Percentiles rank a stretch among this genome's conserved stretches.
phyloP scores from a whole-genome alignment of 2,113 vertebrate species.

The Tupaia chinensis region DNA sequence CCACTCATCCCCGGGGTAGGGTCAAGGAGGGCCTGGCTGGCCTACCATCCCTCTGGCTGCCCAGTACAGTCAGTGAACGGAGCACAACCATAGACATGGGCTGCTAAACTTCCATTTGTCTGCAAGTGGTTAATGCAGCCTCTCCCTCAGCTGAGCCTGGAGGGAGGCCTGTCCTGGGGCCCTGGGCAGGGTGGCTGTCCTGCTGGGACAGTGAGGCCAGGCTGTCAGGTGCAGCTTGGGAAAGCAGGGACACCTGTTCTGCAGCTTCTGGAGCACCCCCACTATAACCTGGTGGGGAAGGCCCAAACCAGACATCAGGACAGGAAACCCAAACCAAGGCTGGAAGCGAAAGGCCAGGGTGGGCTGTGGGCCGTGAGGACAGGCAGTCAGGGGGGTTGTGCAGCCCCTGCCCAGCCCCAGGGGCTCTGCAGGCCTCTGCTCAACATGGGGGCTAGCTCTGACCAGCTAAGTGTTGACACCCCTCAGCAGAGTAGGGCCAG shows the following conservation, averaged over 20 bases:
- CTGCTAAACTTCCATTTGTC: too few relatives aligned
- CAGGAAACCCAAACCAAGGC: not conserved
- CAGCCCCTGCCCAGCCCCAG: not conserved
- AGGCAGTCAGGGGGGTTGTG: not conserved
- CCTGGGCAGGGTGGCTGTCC: not conserved
- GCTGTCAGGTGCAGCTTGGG: not conserved
- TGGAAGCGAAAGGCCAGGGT: not conserved
- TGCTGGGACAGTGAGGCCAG: not conserved
- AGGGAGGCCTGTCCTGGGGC: not conserved
- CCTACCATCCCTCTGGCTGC: rapidly evolving
- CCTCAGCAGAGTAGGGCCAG: too few relatives aligned
- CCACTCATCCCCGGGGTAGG: rapidly evolving
- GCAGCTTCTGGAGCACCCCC: not conserved
- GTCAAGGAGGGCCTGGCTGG: rapidly evolving
- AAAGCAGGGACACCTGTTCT: not conserved
- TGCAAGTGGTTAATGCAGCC: not conserved
- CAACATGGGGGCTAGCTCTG: too few relatives aligned
- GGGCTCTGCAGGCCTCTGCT: not conserved
- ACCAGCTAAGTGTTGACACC: too few relatives aligned
- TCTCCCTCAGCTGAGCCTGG: too few relatives aligned
- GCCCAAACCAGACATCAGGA: not conserved
- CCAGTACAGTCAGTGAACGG: rapidly evolving
- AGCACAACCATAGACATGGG: too few relatives aligned
- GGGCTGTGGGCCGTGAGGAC: not conserved
- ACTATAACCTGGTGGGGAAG: not conserved